Base-by-base conservation (phyloP, 64 coral and sea anemone genomes). In the Dendrophyllia cribrosa region DNA sequence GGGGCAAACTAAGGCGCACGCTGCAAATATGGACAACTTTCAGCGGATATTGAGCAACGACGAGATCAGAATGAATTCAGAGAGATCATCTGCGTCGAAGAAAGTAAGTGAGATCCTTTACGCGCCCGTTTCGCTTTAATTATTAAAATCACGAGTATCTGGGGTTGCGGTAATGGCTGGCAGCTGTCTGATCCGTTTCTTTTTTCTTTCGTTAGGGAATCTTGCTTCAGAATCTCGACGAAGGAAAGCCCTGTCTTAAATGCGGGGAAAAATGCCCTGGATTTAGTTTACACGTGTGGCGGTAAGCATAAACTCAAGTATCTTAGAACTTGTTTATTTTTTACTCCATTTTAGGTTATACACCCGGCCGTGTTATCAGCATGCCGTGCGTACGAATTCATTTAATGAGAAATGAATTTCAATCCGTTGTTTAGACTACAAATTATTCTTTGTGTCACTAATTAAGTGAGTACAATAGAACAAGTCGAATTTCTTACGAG, bases 251-350 rank as follows among this genome's bases (percentile, higher is more conserved):
- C 17, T 96, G 95, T 43, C 86, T 96, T 8, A 96, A 90, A 61
- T 96, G 95, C 13, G 91, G 91, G 12, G 91, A 89, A 8, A 81
- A 85, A n/a, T 96, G 95, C 72, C 87, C 95, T 64, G 95, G 95
- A 3, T 96, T 96, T 12, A 96, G 87, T 16, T 80, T 96, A 59
- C 95, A 96, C 75, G 91, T 96, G 62, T 96, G 95, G 95, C 93
- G 89, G 95, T 96, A 77, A 96, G 61, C 17, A 2, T 34, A 68
- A 84, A 66, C 80, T 84, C 80, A 48, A 84, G 80, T 49, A 43
- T 63, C 34, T 51, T 45, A 23, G 67, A 45, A 50, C 13, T 84
- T 84, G 80, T 84, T 84, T 84, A 84, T 63, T 66, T 83, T 84
- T 67, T 68, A 67, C 19, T 82, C 59, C 78, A 65, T 82, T 44